Evolutionary conservation across 2,797 vertebrate genomes (phyloP), one percentile per base, ranked within the genome.

Genomic region (Gobionotothen gibberifrons): DNA sequence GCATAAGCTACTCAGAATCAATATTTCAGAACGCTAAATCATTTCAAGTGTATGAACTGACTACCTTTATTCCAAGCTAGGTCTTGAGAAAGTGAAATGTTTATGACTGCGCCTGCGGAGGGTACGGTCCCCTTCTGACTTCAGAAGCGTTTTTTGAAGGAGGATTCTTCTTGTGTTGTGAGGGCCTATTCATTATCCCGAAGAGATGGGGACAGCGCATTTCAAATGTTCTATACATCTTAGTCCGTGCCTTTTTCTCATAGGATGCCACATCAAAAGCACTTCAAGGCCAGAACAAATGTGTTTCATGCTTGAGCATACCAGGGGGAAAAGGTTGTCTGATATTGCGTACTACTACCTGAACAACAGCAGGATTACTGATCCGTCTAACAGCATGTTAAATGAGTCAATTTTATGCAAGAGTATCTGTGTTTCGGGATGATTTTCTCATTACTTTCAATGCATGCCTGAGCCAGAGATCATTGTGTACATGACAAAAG

Each of bases 211-310:
- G 57, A 74, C 69, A 68, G 71, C 3, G 0, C 43, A 67, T 71
- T 87, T 84, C 58, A 15, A 17, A 78, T 59, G 76, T 77, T 75
- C 16, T 42, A 79, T 74, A 82, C 53, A 66, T 83, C 53, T 53
- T 32, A 51, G 54, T 78, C 8, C 43, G 16, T 12, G 22, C 51
- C 10, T 60, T 59, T 62, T 76, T 51, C 48, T 70, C 36, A 47
- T 32, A 72, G 61, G 36, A 71, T 48, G 43, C 36, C 9, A 53
- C 53, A 82, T 80, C 17, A 71, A 80, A 85, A 70, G 47, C 65
- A 19, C 52, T 74, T 84, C 44, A 68, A 71, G 77, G 62, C 9
- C 58, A 60, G 58, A 81, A 76, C 62, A 52, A 40, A 1, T n/a
- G 1, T 61, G 6, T 76, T 78, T 75, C 16, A 78, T 69, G 39